These are phyloP conservation scores for Ibycter americanus DNA, from an alignment of 2,797 vertebrate genomes.

Conservation along the genomic window DNA sequence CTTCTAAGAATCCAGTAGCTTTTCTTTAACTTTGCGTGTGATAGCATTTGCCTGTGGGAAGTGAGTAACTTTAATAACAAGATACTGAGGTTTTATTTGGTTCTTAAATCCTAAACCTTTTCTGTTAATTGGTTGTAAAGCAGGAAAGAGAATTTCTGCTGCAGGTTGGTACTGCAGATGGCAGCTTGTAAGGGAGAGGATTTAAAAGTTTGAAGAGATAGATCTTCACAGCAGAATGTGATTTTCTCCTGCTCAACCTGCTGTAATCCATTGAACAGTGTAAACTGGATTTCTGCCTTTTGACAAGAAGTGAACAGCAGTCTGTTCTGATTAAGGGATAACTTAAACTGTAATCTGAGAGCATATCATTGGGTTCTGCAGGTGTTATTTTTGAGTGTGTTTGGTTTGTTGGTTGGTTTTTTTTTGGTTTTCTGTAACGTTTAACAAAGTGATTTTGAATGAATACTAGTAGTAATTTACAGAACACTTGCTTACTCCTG, in stretches of 20 bases:
- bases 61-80: not conserved
- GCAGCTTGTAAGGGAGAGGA: not conserved
- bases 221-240: not conserved
- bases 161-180: not conserved
- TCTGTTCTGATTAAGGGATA: not conserved
- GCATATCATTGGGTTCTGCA: slow-evolving; percentile 8
- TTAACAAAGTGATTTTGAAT: not conserved
- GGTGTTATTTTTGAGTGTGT: not conserved
- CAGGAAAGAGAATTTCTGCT: not conserved
- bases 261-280: not conserved
- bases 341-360: not conserved
- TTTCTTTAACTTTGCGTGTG: not conserved
- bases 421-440: not conserved
- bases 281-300: slow-evolving; percentile 26
- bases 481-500: not conserved
- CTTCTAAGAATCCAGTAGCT: not conserved
- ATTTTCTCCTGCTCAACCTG: slow-evolving; percentile 22
- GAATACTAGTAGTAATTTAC: not conserved
- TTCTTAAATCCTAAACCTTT: not conserved
- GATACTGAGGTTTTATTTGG: not conserved
- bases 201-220: not conserved
- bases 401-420: not conserved
- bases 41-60: not conserved
- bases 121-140: not conserved
- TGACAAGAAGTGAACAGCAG: not conserved